Base-by-base conservation (phyloP, 2,797 vertebrate species). In the Aldrovandia affinis region DNA sequence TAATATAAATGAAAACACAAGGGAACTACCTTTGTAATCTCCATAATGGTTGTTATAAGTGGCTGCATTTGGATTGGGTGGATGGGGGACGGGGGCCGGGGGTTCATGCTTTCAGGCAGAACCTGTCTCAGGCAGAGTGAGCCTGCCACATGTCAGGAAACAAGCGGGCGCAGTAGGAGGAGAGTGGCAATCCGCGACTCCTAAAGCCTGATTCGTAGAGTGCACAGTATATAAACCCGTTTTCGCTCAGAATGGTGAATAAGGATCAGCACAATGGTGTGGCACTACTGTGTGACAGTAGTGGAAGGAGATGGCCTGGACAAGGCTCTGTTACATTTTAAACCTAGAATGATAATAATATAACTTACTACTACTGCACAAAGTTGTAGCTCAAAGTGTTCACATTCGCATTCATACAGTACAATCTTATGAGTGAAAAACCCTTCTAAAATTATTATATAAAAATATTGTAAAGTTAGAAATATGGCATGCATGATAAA, bases 211-310 rank as follows among this genome's bases (percentile, higher is more conserved):
- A 85, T 88, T 88, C 85, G 83, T 86, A 84, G 83, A 89, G 80
- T 81, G 85, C 80, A 84, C 65, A 61, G 89, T 82, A 86, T 89
- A 83, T 90, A 92, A 93, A 70, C 90, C 90, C 81, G 91, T 92
- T 92, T 90, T 92, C 89, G 28, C 92, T 91, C 89, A 91, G 88
- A 87, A 90, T 92, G 92, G 90, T 91, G 88, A 88, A 93, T 91
- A 91, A 83, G 90, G 90, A 89, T 94, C 93, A 95, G 87, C 92
- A 93, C 93, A 94, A 93, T 92, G 87, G 90, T 68, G 39, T 47
- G 81, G 79, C 83, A 85, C 86, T 88, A 87, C 75, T 80, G 30
- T 57, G 52, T 80, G 85, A 88, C 81, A 87, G 5, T 25, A 55
- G 68, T 83, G 82, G 65, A 83, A 86, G 70, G 78, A 78, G 61